Conservation (phyloP, 2,113 vertebrate genomes). For the Pagrus major region DNA sequence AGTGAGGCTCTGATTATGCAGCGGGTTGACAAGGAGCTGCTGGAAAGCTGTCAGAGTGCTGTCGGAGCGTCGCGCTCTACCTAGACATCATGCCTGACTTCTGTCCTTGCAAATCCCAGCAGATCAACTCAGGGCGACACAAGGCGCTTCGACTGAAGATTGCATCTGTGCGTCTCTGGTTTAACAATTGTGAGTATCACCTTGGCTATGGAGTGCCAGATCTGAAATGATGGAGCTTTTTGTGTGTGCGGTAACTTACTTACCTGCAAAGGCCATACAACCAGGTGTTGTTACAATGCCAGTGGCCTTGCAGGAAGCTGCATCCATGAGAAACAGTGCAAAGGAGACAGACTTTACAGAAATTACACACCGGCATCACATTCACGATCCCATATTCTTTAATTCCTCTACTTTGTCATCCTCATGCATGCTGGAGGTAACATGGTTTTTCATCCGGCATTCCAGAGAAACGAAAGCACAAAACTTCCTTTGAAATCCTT, state of each 20-base stretch:
- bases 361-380: not conserved
- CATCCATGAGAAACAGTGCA: not conserved
- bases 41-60: conserved; percentile 64
- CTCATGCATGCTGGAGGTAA: conserved; percentile 11
- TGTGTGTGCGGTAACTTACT: conserved; percentile 11
- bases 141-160: conserved; percentile 32
- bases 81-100: conserved; percentile 27
- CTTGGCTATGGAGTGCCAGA: conserved; percentile 5
- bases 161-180: conserved; percentile 6
- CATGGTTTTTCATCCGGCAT: conserved; percentile 27
- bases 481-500: conserved; percentile 33
- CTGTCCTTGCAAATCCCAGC: conserved; percentile 61
- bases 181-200: conserved; percentile 7
- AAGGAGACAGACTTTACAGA: conserved; percentile 10
- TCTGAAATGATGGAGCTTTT: conserved; percentile 7
- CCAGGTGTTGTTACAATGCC: conserved; percentile 23
- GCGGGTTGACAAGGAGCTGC: conserved; percentile 58
- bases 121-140: conserved; percentile 37
- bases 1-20: conserved; percentile 62
- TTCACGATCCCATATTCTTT: conserved; percentile 8
- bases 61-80: conserved; percentile 13
- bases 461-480: conserved; percentile 30
- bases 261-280: not conserved
- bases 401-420: conserved; percentile 24
- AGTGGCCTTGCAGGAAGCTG: not conserved